Base-by-base conservation (phyloP, 2,113 vertebrate genomes). In the Cebidichthys violaceus region DNA sequence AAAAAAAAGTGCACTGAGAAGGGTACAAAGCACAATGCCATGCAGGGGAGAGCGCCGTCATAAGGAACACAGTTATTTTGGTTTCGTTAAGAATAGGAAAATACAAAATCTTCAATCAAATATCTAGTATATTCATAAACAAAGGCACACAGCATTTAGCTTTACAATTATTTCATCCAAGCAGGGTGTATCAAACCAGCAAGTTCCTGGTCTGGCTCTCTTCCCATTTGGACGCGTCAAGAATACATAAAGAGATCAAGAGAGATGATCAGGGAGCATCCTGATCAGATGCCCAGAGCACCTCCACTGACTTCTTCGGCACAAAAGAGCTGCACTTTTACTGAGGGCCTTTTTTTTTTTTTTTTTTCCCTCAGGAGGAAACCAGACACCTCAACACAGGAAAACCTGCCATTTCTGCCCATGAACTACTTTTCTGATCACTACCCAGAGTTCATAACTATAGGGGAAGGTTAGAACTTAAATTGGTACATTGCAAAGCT, bases 71-170 rank as follows among this genome's bases (percentile, higher is more conserved):
- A 61, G 52, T 14, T 29, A 41, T 41, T 17, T 41, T 67, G 22
- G 29, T 20, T 71, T 77, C 22, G 10, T 33, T 31, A 67, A 67
- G 60, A 75, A 50, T 7, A 72, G 27, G 20, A 60, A 85, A 85
- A 61, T 62, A 55, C 55, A 7, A 1, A 17, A 43, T 41, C 41
- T 80, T 79, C 1, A 1, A 75, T 78, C 68, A 61, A 43, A 82
- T 81, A 52, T 66, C 11, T 81, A 11, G n/a, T 8, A 27, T 54
- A 69, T 15, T 81, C 24, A 50, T 14, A 54, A 85, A 57, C 17
- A 76, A 61, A 83, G 31, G 60, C 41, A 41, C 9, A 60, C 41
- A 52, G 14, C 20, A 15, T 73, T 33, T 20, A 9, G 22, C 61
- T 29, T 43, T 20, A 59, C 54, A 47, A 45, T 35, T 47, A 47